Evolutionary conservation across 2,888 invertebrate species (phyloP), one percentile per base, ranked within the genome.

Genomic region (Eristalis intricaria): DNA sequence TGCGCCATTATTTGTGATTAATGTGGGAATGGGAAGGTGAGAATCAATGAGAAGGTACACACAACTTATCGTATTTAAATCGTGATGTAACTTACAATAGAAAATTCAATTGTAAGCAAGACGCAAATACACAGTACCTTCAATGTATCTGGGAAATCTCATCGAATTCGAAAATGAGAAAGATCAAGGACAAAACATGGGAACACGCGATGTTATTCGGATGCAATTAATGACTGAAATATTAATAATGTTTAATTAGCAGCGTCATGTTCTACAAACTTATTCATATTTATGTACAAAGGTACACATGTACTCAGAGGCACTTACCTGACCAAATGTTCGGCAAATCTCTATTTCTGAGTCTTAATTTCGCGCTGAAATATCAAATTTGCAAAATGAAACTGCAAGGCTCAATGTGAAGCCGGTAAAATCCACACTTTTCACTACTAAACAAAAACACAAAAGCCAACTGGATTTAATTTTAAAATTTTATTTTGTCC

Each of bases 91-190:
- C 2, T 43, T 43, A 43, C 43, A 5, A 43, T 10, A 15, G 19
- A 29, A 22, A 63, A 50, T 32, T 50, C 73, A 63, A 50, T 32
- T 63, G 32, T 32, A 15, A 63, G 26, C n/a, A 35, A 69, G 58
- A 56, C 43, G n/a, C 19, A 38, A 23, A 11, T n/a, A n/a, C n/a
- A n/a, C n/a, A n/a, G n/a, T n/a, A n/a, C n/a, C n/a, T n/a, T n/a
- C n/a, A n/a, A n/a, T n/a, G n/a, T 38, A 10, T 38, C 35, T 11
- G 35, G 35, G 4, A 38, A 38, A 13, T 38, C 38, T 70, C 70
- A 70, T 22, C 26, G 19, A 40, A 40, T 40, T 71, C 40, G 26
- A n/a, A 61, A 29, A 61, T 8, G 32, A 32, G 32, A 8, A 32
- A 10, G 32, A 10, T 32, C 32, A 32, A 32, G 32, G 8, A 32